Conservation (phyloP, 2,797 vertebrate species). For the Cyclopterus lumpus region DNA sequence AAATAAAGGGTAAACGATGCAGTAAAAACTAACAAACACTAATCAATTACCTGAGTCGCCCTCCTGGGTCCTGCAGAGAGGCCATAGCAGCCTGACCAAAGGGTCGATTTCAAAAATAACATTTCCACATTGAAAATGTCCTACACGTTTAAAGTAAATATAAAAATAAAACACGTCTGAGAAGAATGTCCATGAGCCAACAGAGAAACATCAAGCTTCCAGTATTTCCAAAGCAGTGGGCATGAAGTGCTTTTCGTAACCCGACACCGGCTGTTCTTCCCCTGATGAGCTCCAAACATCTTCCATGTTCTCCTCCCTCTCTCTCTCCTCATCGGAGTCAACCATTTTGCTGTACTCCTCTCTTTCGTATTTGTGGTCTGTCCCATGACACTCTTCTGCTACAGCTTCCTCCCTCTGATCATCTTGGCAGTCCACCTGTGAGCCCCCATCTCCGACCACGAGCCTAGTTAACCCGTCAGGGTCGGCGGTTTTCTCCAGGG, state of each 20-base stretch:
- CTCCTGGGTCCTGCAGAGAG: neutral
- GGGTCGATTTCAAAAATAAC: neutral
- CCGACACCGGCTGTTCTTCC: conserved; percentile 58
- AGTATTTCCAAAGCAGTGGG: conserved; percentile 66
- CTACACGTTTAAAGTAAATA: neutral
- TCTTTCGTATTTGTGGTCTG: conserved; percentile 23
- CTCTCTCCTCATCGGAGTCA: conserved; percentile 69
- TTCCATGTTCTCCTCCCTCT: neutral
- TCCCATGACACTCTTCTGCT: conserved; percentile 23
- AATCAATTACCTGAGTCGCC: neutral
- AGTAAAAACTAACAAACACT: neutral
- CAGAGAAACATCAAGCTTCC: conserved; percentile 10
- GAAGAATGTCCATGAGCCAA: neutral
- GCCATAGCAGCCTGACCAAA: neutral
- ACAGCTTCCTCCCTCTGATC: conserved; percentile 15
- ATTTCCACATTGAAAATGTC: neutral
- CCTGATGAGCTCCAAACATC: conserved; percentile 50
- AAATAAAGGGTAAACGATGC: neutral
- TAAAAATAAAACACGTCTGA: neutral
- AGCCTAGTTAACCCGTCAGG: neutral
- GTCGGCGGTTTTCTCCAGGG: neutral
- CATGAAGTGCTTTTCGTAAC: conserved; percentile 86
- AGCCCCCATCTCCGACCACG: conserved; percentile 1
- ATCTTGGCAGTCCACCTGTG: conserved; percentile 21
- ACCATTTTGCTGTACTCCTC: conserved; percentile 75